A percentile compares a stretch with the other conserved stretches of the same genome.
phyloP scores from a whole-genome alignment of 2,113 vertebrate species.

The Macquaria ambigua region DNA sequence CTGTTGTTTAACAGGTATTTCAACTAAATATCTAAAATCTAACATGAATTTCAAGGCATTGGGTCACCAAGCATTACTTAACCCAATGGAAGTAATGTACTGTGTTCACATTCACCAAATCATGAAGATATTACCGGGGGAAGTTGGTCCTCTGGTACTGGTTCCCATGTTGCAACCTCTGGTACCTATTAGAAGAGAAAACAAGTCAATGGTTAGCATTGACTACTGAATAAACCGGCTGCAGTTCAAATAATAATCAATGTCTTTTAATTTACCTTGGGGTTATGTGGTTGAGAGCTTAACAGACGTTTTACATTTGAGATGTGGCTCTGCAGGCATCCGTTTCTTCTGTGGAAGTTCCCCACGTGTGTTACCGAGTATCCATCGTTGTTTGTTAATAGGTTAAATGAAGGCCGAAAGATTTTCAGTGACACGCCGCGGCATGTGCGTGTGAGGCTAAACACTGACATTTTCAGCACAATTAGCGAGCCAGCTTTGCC shows the following conservation, averaged over 20 bases:
- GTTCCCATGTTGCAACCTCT: constrained; percentile 79
- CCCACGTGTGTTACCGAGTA: background rate
- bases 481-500: background rate
- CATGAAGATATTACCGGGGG: constrained; percentile 70
- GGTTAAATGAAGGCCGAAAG: background rate
- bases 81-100: background rate
- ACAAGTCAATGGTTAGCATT: background rate
- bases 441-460: constrained; percentile 3
- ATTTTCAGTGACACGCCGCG: background rate
- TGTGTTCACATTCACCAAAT: background rate
- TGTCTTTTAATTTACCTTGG: constrained; percentile 71
- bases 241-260: background rate
- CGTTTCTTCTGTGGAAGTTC: background rate
- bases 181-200: constrained; percentile 76
- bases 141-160: constrained; percentile 74
- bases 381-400: background rate
- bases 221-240: background rate
- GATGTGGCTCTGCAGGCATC: background rate
- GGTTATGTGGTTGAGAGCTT: constrained; percentile 47
- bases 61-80: background rate
- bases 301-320: background rate
- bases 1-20: background rate
- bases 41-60: background rate
- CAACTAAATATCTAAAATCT: background rate
- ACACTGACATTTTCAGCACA: constrained; percentile 23